A percentile compares a stretch with the other conserved stretches of the same genome.
phyloP scores from a whole-genome alignment of 2,888 invertebrate species.

The Aplocera efformata region DNA sequence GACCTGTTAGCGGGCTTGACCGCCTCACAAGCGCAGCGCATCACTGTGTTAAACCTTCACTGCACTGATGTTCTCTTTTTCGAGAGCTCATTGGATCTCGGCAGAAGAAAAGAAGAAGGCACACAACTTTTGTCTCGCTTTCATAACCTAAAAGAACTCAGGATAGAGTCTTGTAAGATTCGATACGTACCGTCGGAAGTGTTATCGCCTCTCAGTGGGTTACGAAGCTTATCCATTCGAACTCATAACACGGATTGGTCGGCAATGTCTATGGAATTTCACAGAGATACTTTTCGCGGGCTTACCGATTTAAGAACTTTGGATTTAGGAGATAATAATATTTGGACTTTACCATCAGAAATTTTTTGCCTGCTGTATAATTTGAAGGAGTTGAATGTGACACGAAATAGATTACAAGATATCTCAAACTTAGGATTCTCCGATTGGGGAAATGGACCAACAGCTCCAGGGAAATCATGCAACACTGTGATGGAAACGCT shows the following conservation, averaged over 20 bases:
- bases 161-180: constrained; percentile 89
- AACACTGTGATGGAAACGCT: constrained; percentile 84
- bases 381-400: constrained; percentile 85
- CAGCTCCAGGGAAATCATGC: constrained; percentile 84
- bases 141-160: constrained; percentile 83
- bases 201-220: constrained; percentile 83
- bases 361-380: constrained; percentile 86
- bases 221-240: constrained; percentile 84
- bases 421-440: constrained; percentile 87
- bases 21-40: constrained; percentile 84
- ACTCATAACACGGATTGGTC: constrained; percentile 91
- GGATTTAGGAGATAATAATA: constrained; percentile 88
- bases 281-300: constrained; percentile 85
- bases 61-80: constrained; percentile 87
- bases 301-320: constrained; percentile 84
- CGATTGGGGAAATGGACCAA: constrained; percentile 85
- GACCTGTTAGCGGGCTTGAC: constrained; percentile 83
- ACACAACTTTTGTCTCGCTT: constrained; percentile 82
- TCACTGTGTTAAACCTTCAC: constrained; percentile 84
- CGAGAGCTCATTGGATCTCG: constrained; percentile 84
- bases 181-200: constrained; percentile 86
- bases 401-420: constrained; percentile 89
- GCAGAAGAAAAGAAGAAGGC: constrained; percentile 73
- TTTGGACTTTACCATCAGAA: constrained; percentile 87
- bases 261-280: constrained; percentile 87